Evolutionary conservation across 2,113 vertebrate genomes (phyloP), one percentile per base, ranked within the genome.

Genomic region (Oostethus manadensis): DNA sequence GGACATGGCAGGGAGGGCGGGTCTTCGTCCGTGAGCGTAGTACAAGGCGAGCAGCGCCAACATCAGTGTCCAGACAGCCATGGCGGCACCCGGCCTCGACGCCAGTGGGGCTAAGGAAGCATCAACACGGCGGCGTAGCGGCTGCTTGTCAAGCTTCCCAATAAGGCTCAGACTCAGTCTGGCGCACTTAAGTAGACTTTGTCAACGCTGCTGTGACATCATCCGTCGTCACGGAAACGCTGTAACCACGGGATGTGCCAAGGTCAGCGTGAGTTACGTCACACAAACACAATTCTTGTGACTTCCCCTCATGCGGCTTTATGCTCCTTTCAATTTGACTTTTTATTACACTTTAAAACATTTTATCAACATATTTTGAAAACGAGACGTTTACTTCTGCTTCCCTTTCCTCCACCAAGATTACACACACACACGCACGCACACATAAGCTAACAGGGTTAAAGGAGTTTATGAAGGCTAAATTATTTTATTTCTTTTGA

Each of bases 311-410:
- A 13, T 42, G 13, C 38, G n/a, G n/a, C n/a, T n/a, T n/a, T 42
- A 1, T 3, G 13, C 10, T 42, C 1, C 13, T 42, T 14, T 14
- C 4, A 14, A 5, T 14, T 42, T 42, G 38, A 14, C 38, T 42
- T 42, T 42, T 42, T 42, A 42, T 42, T 42, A 42, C 38, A 42
- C 38, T 42, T 42, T 14, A 42, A 42, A 42, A 14, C 2, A 2
- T 42, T 10, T 11, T 26, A 26, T 26, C 5, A 26, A 26, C 23
- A 26, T 40, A 13, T 61, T 66, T 65, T 64, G 8, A 23, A 66
- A 59, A 62, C 53, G 3, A 20, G 3, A 1, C 0, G 76, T 71
- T 78, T 45, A 69, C 66, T 83, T 85, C 78, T 72, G 74, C 74
- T 81, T 81, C 50, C 26, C 48, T 65, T 56, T 40, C 48, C 38